Base-by-base conservation (phyloP, 1,140 invertebrate species). In the Pseudomyrmex flavicornis region DNA sequence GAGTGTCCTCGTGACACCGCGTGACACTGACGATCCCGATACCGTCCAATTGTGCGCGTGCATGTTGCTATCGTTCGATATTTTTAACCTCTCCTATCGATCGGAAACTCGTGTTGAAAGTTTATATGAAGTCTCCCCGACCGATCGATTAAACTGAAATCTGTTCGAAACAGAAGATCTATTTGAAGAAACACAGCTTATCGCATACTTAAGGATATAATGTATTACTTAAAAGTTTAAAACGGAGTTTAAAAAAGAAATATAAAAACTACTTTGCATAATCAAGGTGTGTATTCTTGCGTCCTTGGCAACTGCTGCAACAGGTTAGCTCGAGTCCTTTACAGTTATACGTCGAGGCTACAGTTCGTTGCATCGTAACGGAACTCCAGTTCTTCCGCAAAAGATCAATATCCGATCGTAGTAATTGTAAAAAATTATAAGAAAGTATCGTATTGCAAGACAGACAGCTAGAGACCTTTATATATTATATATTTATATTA, bases 291-390 rank as follows among this genome's bases (percentile, higher is more conserved):
- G 62, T 56, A 50, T 63, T 69, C 26, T 66, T 59, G 58, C 63
- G 20, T 52, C 46, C 50, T 17, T 66, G 83, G 52, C 56, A 59
- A 66, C 48, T 65, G 56, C 59, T 65, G 83, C 86, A 82, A 85
- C 87, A 83, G 83, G 87, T 88, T 85, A 80, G 68, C 52, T 61
- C 68, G 56, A 87, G 85, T 89, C 88, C 88, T 89, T 89, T 89
- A 89, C 88, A 88, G 88, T 89, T 89, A 89, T 48, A 44, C 87
- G 79, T 68, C 48, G 62, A 61, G 63, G 87, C 66, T 70, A 82
- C 76, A 86, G 87, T 89, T 84, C 84, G 88, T 82, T 86, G 87
- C 72, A 86, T 86, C 82, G 69, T 88, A 89, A 88, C 87, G 88
- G 88, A 88, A 88, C 87, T 59, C 10, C 48, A 46, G 76, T 76